Evolutionary conservation across 2,113 vertebrate species (phyloP).

Genomic region (Dasyornis broadbenti): DNA sequence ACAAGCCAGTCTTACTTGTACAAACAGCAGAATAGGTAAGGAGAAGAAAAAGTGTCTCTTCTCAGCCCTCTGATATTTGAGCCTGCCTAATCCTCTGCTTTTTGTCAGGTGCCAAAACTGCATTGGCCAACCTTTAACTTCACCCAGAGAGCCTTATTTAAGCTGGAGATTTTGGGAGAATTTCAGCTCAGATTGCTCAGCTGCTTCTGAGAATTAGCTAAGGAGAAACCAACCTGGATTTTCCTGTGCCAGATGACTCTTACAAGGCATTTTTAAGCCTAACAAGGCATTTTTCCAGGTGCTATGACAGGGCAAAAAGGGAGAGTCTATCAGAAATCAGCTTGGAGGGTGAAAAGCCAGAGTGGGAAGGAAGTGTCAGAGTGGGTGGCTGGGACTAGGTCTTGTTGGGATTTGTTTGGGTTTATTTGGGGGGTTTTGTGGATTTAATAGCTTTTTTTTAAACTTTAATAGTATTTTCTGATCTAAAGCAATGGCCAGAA

Average conservation of each 20-base stretch:
- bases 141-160: not conserved
- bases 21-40: slow-evolving; percentile 18
- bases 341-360: not conserved
- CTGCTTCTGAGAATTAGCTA: not conserved
- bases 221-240: not conserved
- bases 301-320: not conserved
- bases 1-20: slow-evolving; percentile 25
- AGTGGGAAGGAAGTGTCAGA: not conserved
- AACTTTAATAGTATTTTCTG: not conserved
- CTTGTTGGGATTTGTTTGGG: not conserved
- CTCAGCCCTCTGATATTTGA: not conserved
- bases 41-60: not conserved
- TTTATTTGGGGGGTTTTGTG: not conserved
- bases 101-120: slow-evolving; percentile 19
- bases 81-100: not conserved
- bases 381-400: not conserved
- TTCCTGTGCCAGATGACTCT: not conserved
- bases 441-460: not conserved
- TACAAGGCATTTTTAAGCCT: not conserved
- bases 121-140: not conserved
- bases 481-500: not conserved
- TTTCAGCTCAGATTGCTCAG: slow-evolving; percentile 12
- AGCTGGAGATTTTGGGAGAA: not conserved
- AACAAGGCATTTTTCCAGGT: not conserved
- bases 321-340: not conserved